Conservation (phyloP, 2,888 invertebrate species). For the Dione vanillae region DNA sequence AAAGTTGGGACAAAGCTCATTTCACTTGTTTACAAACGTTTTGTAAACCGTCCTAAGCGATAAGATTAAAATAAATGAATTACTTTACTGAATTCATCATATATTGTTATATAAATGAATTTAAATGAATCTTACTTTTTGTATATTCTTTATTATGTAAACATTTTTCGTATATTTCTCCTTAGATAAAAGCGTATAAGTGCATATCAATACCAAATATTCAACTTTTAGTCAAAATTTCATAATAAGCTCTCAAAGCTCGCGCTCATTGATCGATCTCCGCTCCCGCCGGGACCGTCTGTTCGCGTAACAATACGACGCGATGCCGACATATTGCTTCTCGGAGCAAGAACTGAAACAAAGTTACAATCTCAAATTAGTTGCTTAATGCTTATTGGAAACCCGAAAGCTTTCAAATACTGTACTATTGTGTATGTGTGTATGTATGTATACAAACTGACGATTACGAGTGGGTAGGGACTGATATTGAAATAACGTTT, state of each 20-base stretch:
- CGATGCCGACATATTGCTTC: not conserved
- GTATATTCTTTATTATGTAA: too few species aligned
- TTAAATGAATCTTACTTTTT: too few species aligned
- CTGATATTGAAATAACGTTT: too few species aligned
- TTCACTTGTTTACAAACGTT: too few species aligned
- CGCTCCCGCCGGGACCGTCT: not conserved
- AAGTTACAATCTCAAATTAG: not conserved
- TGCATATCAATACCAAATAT: not conserved
- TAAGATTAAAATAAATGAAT: too few species aligned
- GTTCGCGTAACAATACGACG: slow-evolving; percentile 16
- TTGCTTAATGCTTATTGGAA: not conserved
- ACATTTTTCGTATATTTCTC: not conserved
- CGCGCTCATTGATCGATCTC: not conserved
- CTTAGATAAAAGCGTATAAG: not conserved
- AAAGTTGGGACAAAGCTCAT: too few species aligned
- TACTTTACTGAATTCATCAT: too few species aligned
- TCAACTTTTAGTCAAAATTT: not conserved
- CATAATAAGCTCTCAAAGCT: not conserved
- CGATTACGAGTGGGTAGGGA: too few species aligned
- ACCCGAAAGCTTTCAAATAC: not conserved
- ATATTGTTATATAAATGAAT: too few species aligned
- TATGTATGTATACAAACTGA: too few species aligned
- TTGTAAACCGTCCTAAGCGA: too few species aligned
- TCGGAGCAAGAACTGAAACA: not conserved
- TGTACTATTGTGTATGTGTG: too few species aligned